Conservation (phyloP, 2,888 invertebrate species). For the Idaea biselata region DNA sequence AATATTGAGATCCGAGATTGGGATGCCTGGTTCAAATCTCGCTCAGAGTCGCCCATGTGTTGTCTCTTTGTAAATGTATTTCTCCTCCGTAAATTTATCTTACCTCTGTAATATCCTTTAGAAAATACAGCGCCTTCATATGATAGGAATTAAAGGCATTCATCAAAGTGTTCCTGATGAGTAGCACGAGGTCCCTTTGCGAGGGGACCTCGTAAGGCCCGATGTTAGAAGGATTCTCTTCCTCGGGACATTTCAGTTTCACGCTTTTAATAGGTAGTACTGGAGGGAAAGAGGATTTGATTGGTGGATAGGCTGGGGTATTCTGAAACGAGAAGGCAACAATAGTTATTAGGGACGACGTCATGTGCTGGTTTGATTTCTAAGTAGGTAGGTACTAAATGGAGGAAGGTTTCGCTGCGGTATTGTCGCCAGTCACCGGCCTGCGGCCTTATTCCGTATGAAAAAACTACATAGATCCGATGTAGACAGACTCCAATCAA, state of each 20-base stretch:
- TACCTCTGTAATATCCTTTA: constrained; percentile 59
- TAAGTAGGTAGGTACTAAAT: too few relatives aligned
- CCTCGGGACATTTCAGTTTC: constrained; percentile 44
- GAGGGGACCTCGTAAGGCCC: constrained; percentile 62
- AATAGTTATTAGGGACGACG: too few relatives aligned
- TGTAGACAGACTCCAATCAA: too few relatives aligned
- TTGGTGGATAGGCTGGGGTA: constrained; percentile 4
- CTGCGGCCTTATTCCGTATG: too few relatives aligned
- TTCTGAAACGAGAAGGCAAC: neutral
- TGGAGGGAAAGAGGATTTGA: neutral
- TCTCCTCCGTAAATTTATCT: neutral
- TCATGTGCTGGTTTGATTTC: too few relatives aligned
- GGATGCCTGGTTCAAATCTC: too few relatives aligned
- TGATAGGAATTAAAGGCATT: constrained; percentile 49
- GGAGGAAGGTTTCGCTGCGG: too few relatives aligned
- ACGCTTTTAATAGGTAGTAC: constrained; percentile 12
- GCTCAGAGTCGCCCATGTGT: too few relatives aligned
- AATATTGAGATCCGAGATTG: too few relatives aligned
- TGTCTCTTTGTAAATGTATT: too few relatives aligned
- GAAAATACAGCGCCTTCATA: constrained; percentile 45
- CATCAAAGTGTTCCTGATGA: constrained; percentile 40
- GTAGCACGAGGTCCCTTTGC: constrained; percentile 47
- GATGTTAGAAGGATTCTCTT: constrained; percentile 46
- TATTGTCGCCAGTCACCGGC: too few relatives aligned
- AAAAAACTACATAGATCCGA: too few relatives aligned